Evolutionary conservation across 2,113 vertebrate genomes (phyloP).

Genomic region (Tiliqua scincoides): DNA sequence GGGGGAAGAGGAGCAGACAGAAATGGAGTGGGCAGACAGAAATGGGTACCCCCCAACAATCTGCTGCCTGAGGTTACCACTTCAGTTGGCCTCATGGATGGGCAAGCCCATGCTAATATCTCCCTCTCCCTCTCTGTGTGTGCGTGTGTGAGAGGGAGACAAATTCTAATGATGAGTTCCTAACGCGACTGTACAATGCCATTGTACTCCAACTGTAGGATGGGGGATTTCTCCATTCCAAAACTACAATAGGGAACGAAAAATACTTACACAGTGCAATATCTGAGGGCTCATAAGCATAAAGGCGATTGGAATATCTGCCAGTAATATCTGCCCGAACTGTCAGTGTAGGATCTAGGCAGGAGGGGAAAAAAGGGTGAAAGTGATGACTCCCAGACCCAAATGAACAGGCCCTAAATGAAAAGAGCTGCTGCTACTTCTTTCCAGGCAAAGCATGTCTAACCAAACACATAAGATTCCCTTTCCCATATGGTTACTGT

Average conservation of each 20-base stretch:
- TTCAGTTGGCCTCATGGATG: too few relatives aligned
- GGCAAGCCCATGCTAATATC: too few relatives aligned
- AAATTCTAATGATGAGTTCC: neutral
- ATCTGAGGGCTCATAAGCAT: conserved; percentile 90
- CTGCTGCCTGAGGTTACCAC: too few relatives aligned
- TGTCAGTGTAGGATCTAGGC: conserved; percentile 91
- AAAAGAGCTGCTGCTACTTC: neutral
- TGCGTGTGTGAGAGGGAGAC: too few relatives aligned
- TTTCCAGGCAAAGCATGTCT: neutral
- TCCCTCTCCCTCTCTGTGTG: too few relatives aligned
- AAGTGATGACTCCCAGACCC: neutral
- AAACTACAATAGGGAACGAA: neutral
- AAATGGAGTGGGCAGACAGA: too few relatives aligned
- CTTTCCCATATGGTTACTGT: neutral
- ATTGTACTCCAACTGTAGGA: neutral
- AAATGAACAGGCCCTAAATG: neutral
- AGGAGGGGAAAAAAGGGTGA: conserved; percentile 24
- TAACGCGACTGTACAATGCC: neutral
- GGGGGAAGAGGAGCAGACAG: too few relatives aligned
- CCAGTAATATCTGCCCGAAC: conserved; percentile 94
- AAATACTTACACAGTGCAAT: conserved; percentile 82
- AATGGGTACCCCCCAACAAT: too few relatives aligned
- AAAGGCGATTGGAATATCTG: conserved; percentile 92
- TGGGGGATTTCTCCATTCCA: neutral
- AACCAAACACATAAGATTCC: neutral